Conservation (phyloP, 30 jellyfish, hydroid and myxozoan genomes). For the Mastigias papua region DNA sequence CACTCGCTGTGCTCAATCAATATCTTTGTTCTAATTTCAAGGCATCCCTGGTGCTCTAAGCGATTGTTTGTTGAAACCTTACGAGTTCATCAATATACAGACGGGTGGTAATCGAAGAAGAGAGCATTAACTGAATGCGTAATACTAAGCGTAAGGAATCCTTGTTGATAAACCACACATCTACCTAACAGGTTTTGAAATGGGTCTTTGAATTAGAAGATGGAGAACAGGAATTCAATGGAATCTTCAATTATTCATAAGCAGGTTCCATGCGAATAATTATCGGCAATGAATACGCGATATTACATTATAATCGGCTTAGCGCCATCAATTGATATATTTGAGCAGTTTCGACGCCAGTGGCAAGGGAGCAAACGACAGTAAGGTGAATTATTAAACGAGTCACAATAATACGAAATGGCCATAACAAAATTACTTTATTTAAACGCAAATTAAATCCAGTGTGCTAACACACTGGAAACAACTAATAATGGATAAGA, state of each 20-base stretch:
- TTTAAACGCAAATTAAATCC: background rate
- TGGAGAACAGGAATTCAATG: background rate
- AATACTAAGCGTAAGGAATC: background rate
- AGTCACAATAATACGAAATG: background rate
- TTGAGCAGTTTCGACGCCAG: constrained; percentile 3
- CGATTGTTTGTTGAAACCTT: background rate
- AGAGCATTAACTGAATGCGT: background rate
- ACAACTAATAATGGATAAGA: background rate
- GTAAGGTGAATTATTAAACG: constrained; percentile 3
- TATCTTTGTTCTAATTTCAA: background rate
- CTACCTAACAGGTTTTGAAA: background rate
- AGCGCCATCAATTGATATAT: background rate
- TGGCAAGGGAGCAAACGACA: background rate
- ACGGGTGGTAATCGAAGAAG: background rate
- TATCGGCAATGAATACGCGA: background rate
- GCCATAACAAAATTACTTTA: background rate
- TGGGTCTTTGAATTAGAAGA: background rate
- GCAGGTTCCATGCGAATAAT: background rate
- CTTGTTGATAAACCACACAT: background rate
- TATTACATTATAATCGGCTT: background rate
- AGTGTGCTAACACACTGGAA: background rate
- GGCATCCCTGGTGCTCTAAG: background rate
- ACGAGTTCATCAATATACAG: background rate
- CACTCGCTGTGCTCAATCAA: background rate
- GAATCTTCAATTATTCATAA: constrained; percentile 1